Percentiles rank a stretch among this genome's conserved stretches.
Evolutionary conservation across 1,140 invertebrate genomes (phyloP).

Genomic region (Rhopalosiphum maidis): DNA sequence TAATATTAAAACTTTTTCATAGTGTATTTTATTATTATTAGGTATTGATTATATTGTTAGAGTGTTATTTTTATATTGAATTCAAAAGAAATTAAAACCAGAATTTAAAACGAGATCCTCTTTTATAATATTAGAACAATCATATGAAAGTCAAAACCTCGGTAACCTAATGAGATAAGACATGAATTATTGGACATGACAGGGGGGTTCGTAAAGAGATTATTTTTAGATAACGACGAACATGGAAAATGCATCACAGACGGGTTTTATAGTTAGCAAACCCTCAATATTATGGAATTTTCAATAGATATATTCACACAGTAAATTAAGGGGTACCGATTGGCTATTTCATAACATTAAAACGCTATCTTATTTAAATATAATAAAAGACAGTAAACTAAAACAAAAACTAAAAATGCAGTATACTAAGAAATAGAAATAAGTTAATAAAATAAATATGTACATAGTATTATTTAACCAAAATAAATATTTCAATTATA

Average conservation of each 20-base stretch:
- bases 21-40: background rate
- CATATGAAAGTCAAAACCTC: background rate
- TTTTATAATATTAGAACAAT: background rate
- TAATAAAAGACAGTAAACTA: background rate
- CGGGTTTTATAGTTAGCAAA: background rate
- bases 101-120: background rate
- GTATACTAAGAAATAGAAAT: background rate
- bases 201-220: background rate
- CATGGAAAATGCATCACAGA: conserved; percentile 19
- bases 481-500: background rate
- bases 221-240: conserved; percentile 21
- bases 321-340: background rate
- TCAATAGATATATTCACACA: background rate
- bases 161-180: conserved; percentile 27
- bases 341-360: background rate
- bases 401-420: background rate
- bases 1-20: background rate
- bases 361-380: background rate
- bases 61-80: background rate
- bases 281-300: background rate
- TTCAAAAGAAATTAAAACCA: background rate
- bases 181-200: conserved; percentile 13
- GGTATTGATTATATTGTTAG: background rate
- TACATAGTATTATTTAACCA: background rate
- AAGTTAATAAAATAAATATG: background rate